A percentile compares a stretch with the other conserved stretches of the same genome.
phyloP scores from a whole-genome alignment of 2,113 vertebrate species.

The Nematolebias whitei region DNA sequence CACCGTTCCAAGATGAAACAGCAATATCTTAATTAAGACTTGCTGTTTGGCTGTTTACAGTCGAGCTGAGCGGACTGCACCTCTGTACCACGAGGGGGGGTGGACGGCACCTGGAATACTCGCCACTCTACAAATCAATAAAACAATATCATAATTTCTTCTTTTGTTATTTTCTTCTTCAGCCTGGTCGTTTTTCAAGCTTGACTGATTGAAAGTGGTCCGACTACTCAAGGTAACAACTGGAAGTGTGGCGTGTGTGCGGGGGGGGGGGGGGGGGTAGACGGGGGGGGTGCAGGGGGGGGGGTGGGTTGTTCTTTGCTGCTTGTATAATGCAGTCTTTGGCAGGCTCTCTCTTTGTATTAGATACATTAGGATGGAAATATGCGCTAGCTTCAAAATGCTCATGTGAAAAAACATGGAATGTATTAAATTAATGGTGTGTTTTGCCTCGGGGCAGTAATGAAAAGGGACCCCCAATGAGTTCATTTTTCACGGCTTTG shows the following conservation, averaged over 20 bases:
- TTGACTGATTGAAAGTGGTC: conserved; percentile 79
- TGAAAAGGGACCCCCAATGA: conserved; percentile 81
- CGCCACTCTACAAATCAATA: conserved; percentile 69
- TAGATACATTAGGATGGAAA: conserved; percentile 80
- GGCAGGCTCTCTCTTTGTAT: conserved; percentile 76
- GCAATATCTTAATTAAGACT: conserved; percentile 78
- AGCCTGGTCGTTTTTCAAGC: conserved; percentile 74
- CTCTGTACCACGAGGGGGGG: conserved; percentile 27
- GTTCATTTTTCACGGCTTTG: conserved; percentile 84
- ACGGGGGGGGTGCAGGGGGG: conserved; percentile 3
- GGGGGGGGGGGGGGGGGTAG: conserved; percentile 1
- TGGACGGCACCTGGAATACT: conserved; percentile 65
- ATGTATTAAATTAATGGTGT: conserved; percentile 85
- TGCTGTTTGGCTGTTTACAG: conserved; percentile 63
- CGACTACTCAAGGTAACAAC: conserved; percentile 78
- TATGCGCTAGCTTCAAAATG: conserved; percentile 79
- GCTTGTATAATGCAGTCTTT: conserved; percentile 78
- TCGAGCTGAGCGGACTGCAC: conserved; percentile 28
- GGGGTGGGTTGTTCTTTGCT: conserved; percentile 38
- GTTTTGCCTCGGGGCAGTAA: conserved; percentile 82
- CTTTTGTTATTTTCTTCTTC: conserved; percentile 71
- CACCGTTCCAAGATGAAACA: conserved; percentile 73
- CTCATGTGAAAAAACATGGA: conserved; percentile 80
- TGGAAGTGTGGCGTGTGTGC: conserved; percentile 30
- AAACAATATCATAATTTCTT: conserved; percentile 76